Evolutionary conservation across 2,113 vertebrate genomes (phyloP), one percentile per base, ranked within the genome.

Genomic region (Lepisosteus oculatus): DNA sequence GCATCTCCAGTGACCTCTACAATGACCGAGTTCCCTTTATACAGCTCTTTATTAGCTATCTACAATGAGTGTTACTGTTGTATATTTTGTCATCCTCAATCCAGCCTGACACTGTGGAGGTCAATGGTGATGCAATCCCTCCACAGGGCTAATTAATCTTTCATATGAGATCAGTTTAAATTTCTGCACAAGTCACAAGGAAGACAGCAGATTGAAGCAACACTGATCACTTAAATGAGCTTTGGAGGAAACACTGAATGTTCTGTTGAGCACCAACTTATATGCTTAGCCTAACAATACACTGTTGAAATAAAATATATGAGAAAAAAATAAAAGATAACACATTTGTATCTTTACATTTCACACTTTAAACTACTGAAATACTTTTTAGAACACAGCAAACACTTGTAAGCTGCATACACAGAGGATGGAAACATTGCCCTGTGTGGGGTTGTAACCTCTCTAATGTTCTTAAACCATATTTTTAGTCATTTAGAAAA

Each of bases 161-260:
- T 77, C 67, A 75, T 62, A 77, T 73, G 73, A 75, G 67, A 81
- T 77, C 77, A 70, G 78, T 81, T 79, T 77, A 77, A 75, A 76
- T 74, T 68, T 68, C 78, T 75, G 70, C 67, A 69, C 56, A 8
- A 61, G 61, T 64, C 61, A 41, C 63, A 61, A 29, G 17, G 72
- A 71, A 68, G 47, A 87, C 84, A 84, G 80, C 84, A 87, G 86
- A 88, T 82, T 87, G 86, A 86, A 79, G 84, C 81, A 74, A 67
- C 54, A 74, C 66, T 61, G 72, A 90, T 89, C 87, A 81, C 74
- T 63, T 83, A 90, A 89, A 87, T 81, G 81, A 86, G 84, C 75
- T 43, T 66, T 70, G 14, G 57, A n/a, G 11, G 12, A 59, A 59
- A 59, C 9, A 51, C 47, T 51, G 5, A 59, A 3, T 13, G 13